These are phyloP conservation scores for Lottia scabra DNA, from an alignment of 2,888 invertebrate species.

Conservation along the genomic window DNA sequence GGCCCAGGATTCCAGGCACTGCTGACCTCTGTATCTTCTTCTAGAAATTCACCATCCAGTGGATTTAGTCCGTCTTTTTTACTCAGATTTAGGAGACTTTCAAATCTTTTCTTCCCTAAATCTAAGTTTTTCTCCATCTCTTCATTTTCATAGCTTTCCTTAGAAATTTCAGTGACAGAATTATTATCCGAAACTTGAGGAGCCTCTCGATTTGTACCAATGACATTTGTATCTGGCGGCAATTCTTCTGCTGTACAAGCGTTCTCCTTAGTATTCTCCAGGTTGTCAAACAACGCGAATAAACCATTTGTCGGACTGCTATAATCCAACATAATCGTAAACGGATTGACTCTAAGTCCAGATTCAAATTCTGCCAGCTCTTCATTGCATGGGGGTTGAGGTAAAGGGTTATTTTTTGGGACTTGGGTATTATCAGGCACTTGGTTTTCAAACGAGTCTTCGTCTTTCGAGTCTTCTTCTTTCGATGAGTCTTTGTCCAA, in stretches of 20 bases:
- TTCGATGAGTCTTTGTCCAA: neutral
- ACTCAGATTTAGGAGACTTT: too few species aligned
- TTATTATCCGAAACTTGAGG: neutral
- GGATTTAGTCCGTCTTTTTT: too few species aligned
- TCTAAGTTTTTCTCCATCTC: neutral
- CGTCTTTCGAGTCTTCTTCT: neutral
- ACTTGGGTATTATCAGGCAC: neutral
- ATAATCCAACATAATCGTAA: neutral
- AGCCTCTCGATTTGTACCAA: neutral
- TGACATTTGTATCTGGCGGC: too few species aligned
- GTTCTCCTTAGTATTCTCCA: neutral
- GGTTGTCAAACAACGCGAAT: neutral
- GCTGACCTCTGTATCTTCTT: neutral
- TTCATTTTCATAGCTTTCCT: neutral
- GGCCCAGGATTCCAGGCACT: neutral
- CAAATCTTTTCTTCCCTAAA: too few species aligned
- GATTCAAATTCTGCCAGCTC: neutral
- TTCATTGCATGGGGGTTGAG: neutral
- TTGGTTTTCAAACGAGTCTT: neutral
- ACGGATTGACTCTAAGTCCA: neutral
- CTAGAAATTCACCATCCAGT: too few species aligned
- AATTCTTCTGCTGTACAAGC: neutral
- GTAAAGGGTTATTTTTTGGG: neutral
- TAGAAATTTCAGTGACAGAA: neutral
- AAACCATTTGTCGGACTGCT: neutral